These are phyloP conservation scores for Amphiprion clarkii DNA, from an alignment of 2,797 vertebrate genomes.

Conservation along the genomic window DNA sequence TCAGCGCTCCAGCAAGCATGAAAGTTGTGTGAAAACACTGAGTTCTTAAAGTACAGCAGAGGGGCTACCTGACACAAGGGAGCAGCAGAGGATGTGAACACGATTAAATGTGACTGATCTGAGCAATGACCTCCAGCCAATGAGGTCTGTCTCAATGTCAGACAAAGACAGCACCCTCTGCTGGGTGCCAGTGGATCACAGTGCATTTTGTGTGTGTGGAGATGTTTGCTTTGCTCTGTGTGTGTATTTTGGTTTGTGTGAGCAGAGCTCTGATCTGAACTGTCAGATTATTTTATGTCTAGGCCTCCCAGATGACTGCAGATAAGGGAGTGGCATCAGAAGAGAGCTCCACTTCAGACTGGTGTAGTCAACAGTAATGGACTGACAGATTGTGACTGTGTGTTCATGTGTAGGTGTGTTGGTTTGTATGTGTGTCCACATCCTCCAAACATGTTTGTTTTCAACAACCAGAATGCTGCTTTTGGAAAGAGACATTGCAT, in stretches of 20 bases:
- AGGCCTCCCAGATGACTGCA: constrained; percentile 54
- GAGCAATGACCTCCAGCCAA: constrained; percentile 72
- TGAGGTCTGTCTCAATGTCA: constrained; percentile 66
- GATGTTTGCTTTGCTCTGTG: constrained; percentile 30
- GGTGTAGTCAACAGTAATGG: constrained; percentile 32
- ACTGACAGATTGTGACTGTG: constrained; percentile 22
- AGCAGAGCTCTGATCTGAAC: constrained; percentile 45
- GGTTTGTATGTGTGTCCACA: constrained; percentile 1
- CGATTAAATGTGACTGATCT: constrained; percentile 74
- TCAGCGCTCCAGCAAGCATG: constrained; percentile 34
- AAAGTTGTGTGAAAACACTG: constrained; percentile 50
- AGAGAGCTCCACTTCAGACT: constrained; percentile 51
- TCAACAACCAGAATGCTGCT: constrained; percentile 4
- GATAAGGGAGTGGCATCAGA: constrained; percentile 65
- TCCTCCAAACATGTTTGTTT: neutral
- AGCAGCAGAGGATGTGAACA: constrained; percentile 55
- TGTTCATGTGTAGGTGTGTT: neutral
- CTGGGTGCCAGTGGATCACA: constrained; percentile 56
- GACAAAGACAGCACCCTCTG: constrained; percentile 68
- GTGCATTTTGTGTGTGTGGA: neutral
- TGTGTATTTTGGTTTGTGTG: constrained; percentile 32
- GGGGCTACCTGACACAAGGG: constrained; percentile 38
- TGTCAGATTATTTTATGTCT: constrained; percentile 72
- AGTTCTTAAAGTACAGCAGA: constrained; percentile 45
- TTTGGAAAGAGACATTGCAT: neutral